These are phyloP conservation scores for Peromyscus leucopus DNA, from an alignment of 2,113 vertebrate species.

Conservation along the genomic window DNA sequence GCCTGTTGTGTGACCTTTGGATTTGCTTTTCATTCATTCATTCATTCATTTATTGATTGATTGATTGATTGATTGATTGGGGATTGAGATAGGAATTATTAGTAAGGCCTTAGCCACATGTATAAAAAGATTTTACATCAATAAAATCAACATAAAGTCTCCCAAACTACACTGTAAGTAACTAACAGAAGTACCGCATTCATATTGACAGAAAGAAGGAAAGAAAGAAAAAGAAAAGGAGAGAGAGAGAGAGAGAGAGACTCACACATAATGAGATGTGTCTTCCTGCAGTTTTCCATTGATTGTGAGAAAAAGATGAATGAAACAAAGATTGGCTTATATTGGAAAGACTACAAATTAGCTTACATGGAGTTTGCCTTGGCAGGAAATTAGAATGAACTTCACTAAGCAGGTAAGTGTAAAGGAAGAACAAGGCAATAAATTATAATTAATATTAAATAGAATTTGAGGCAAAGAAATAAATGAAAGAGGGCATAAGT, in stretches of 20 bases:
- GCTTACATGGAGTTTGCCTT: background rate
- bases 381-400: background rate
- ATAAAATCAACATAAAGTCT: background rate
- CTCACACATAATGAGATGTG: fast-evolving
- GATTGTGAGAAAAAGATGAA: background rate
- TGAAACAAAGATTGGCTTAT: background rate
- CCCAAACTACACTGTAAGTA: background rate
- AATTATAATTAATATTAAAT: background rate
- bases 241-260: too few species aligned
- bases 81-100: background rate
- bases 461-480: background rate
- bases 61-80: too few species aligned
- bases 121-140: background rate
- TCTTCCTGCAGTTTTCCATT: background rate
- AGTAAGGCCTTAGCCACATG: too few species aligned
- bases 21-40: background rate
- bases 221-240: too few species aligned
- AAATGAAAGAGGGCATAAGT: background rate
- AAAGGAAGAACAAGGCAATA: background rate
- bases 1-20: background rate
- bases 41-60: background rate
- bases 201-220: background rate
- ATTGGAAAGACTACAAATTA: too few species aligned
- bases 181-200: background rate
- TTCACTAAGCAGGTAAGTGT: background rate